Evolutionary conservation across 2,888 invertebrate species (phyloP), one percentile per base, ranked within the genome.

Genomic region (Sipha maydis): DNA sequence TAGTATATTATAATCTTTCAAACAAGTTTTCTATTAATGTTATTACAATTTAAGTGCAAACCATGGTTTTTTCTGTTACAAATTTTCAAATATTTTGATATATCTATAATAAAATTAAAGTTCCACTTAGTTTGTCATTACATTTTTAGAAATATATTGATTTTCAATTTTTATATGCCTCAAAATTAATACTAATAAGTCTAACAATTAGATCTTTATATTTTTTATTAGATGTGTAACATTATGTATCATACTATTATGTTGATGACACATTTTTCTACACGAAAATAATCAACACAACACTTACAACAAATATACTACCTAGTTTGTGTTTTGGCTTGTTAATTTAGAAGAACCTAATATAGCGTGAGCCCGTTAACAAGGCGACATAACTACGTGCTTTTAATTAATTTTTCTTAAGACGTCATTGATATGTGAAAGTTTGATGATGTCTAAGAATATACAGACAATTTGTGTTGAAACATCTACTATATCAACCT

Each of bases 361-460:
- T 83, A 83, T 56, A 73, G 83, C 38, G 17, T 83, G 54, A 19
- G 75, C n/a, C 83, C 83, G 73, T 83, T 75, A 83, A 83, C 56
- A 75, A 83, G 75, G 34, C 83, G 83, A 83, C 83, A 83, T 83
- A 75, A 73, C 75, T 83, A 83, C 83, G 83, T 83, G 83, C 73
- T 83, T 83, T 83, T 83, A 83, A 83, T 83, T 73, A 83, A 83
- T 83, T 83, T 73, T 28, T 75, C 34, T 38, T 28, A 19, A 3
- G 54, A 75, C 56, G 73, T 83, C 54, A 75, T 19, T 38, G 73
- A 31, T 9, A 25, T 56, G 83, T 75, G 83, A 83, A 83, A 83
- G 83, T 83, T 73, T 75, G 4, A 83, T 41, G 83, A 56, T 83
- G 56, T 83, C 48, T 71, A 31, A 25, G 11, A 48, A 31, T 71